Conservation (phyloP, 2,797 vertebrate species). For the Sphenodon punctatus region DNA sequence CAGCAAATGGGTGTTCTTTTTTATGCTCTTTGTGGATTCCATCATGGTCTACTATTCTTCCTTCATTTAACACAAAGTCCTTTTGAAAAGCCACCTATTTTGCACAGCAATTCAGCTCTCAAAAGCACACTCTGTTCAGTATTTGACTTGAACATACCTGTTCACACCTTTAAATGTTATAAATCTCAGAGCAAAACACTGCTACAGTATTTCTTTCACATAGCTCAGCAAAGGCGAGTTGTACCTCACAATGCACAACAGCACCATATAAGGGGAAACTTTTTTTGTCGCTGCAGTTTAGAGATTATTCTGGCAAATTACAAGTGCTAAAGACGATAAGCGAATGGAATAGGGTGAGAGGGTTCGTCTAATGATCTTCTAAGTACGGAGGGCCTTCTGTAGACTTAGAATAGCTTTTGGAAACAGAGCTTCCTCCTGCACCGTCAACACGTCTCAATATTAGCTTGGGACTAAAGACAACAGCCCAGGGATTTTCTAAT, state of each 20-base stretch:
- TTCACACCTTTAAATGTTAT: not conserved
- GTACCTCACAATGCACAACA: rapidly evolving
- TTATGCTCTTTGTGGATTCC: no score
- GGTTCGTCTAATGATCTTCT: not conserved
- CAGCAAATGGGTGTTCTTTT: no score
- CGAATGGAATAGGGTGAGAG: rapidly evolving
- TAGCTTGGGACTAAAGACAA: no score
- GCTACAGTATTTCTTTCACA: rapidly evolving
- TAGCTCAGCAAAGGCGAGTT: not conserved
- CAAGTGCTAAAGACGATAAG: rapidly evolving
- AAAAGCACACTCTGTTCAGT: not conserved
- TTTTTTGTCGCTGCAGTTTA: not conserved
- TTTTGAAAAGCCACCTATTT: not conserved
- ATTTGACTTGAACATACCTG: not conserved
- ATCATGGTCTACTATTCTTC: no score
- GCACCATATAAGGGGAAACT: not conserved
- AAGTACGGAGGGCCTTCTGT: rapidly evolving
- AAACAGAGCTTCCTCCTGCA: no score
- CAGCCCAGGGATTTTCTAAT: rapidly evolving
- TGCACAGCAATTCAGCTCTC: not conserved
- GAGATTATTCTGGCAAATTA: not conserved
- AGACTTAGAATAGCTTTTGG: no score
- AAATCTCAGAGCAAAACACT: not conserved
- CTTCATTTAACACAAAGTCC: not conserved
- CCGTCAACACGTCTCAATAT: no score